Conservation (phyloP, 2,888 invertebrate genomes). For the Griposia aprilina region DNA sequence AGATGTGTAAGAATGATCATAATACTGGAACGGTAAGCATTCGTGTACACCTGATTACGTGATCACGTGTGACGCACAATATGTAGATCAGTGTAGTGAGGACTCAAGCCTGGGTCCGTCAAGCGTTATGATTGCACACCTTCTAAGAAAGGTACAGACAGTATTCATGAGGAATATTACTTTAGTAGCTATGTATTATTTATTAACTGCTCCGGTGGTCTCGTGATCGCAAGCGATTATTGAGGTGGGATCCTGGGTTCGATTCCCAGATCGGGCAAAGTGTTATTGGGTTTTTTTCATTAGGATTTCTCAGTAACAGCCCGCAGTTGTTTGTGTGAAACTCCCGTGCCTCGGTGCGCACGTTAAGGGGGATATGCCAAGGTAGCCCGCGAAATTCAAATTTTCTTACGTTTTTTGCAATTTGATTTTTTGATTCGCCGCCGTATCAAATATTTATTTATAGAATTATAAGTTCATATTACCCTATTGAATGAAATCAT, state of each 20-base stretch:
- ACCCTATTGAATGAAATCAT: too few species aligned
- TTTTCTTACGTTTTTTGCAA: too few species aligned
- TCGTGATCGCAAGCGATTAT: too few species aligned
- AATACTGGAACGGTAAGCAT: conserved; percentile 24
- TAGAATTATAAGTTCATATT: too few species aligned
- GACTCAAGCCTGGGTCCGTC: background rate
- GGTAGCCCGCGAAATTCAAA: too few species aligned
- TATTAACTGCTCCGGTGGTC: background rate
- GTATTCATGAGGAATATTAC: background rate
- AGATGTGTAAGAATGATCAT: background rate
- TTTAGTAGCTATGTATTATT: background rate
- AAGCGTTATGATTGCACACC: conserved; percentile 19
- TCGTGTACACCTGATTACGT: conserved; percentile 4
- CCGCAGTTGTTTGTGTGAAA: background rate
- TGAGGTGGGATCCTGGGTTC: background rate
- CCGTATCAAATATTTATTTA: too few species aligned
- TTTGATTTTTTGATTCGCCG: too few species aligned
- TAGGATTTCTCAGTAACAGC: background rate
- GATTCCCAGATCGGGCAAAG: too few species aligned
- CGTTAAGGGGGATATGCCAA: too few species aligned
- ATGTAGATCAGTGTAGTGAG: background rate
- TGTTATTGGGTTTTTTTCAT: background rate
- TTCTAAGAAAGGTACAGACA: background rate
- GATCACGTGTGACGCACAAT: background rate
- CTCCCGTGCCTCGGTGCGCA: background rate